Evolutionary conservation across 2,113 vertebrate genomes (phyloP), one percentile per base, ranked within the genome.

Genomic region (Amblyornis subalaris): DNA sequence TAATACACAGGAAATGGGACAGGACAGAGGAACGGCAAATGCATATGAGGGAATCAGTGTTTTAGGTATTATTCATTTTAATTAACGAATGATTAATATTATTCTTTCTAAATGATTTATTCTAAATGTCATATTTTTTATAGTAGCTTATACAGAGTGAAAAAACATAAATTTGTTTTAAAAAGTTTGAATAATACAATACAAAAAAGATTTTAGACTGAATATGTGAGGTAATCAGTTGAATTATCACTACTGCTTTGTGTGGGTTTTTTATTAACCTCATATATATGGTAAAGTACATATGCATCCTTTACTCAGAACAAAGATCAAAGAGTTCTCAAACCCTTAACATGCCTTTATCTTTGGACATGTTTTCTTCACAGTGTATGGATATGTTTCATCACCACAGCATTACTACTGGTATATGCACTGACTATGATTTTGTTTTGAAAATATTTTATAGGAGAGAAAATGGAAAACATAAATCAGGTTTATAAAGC

Each of bases 21-120:
- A 36, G 42, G n/a, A 33, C 36, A 85, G 25, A 72, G 23, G 25
- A 76, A 45, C n/a, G 36, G 24, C 38, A 89, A 86, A 64, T 31
- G 14, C 44, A 24, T 73, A 12, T 1, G 0, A 69, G 2, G 3
- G 9, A 54, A 45, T 44, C 33, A 21, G 2, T 53, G 26, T 25
- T 78, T 54, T 58, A n/a, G 26, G 10, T 69, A 23, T 4, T 47
- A 38, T 40, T 75, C 6, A 28, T 10, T 38, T 69, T 65, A 54
- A 25, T 50, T 71, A 67, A 10, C 5, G 77, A 75, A 72, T 21
- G 19, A 64, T 33, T 17, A 67, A 48, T 58, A 29, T 36, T 60
- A 44, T 72, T 64, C 3, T 48, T 71, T 85, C 69, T 2, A 48
- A 69, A 64, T 45, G 4, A 5, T 48, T 85, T 67, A 54, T 47